Evolutionary conservation across 2,113 vertebrate species (phyloP).

Genomic region (Anoplopoma fimbria): DNA sequence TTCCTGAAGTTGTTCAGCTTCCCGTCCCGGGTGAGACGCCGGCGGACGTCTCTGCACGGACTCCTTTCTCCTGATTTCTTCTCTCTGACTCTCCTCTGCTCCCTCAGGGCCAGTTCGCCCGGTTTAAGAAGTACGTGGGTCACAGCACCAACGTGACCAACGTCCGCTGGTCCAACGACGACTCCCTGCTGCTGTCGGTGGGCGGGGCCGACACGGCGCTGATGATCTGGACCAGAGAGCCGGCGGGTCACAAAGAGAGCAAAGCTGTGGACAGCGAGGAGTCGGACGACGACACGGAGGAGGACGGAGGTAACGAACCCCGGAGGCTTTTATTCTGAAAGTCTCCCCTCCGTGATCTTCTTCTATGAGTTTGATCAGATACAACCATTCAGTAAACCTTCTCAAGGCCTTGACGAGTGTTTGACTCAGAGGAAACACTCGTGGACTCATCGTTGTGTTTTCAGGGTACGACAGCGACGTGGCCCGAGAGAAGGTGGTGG

Average conservation of each 20-base stretch:
- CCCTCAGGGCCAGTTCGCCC: constrained; percentile 90
- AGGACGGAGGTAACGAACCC: constrained; percentile 90
- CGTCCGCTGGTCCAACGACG: constrained; percentile 94
- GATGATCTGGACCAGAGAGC: constrained; percentile 97
- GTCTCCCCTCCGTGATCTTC: neutral
- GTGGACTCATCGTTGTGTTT: neutral
- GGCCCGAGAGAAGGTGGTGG: constrained; percentile 91
- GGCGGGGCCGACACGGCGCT: constrained; percentile 94
- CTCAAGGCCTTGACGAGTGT: no score
- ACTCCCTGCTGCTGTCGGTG: constrained; percentile 91
- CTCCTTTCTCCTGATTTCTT: neutral
- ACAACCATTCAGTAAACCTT: no score
- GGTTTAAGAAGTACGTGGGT: constrained; percentile 95
- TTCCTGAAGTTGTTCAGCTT: constrained; percentile 97
- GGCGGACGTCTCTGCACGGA: no score
- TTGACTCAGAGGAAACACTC: no score
- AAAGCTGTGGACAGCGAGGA: constrained; percentile 96
- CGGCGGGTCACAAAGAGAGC: constrained; percentile 89
- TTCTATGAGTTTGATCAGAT: neutral
- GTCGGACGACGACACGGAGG: constrained; percentile 93
- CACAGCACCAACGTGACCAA: constrained; percentile 97
- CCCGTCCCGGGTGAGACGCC: constrained; percentile 91
- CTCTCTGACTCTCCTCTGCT: neutral
- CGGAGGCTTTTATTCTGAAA: neutral
- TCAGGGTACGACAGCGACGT: constrained; percentile 98